Evolutionary conservation across 1,140 invertebrate genomes (phyloP), one percentile per base, ranked within the genome.

Genomic region (Drosophila kepulauana): DNA sequence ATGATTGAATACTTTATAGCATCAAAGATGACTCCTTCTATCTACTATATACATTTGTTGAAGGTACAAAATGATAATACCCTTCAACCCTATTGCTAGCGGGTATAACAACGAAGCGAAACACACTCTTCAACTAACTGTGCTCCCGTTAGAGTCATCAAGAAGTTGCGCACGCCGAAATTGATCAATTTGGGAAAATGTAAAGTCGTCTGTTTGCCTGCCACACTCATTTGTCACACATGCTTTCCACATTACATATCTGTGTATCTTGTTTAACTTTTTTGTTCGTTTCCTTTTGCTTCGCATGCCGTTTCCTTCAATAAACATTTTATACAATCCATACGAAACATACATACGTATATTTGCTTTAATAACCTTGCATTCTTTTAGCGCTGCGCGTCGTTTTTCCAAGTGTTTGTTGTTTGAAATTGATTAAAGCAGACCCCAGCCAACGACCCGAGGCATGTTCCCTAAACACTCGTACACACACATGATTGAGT

Each of bases 401-500:
- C 58, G 81, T 10, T 62, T 69, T 74, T 71, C 48, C 59, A 75
- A 78, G 63, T 80, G 84, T 80, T 88, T 88, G 69, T 73, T 88
- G 84, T 81, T 84, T 75, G 65, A 71, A 88, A 88, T 88, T 89
- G 85, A 88, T 88, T 88, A 82, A 87, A 87, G 85, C 75, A 80
- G 57, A 65, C 51, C 76, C 77, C 77, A 81, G 64, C 62, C 74
- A 81, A 78, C 72, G 78, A 75, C 64, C 62, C 73, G 68, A 68
- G 49, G 81, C 66, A 52, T 56, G 73, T 75, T 81, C 67, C 74
- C 74, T 72, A 78, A 84, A 80, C 77, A 88, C 78, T 71, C 81
- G 73, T 71, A 45, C 82, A 82, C 82, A 82, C 67, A 74, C 65
- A 68, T 80, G 59, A 79, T 88, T 82, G 72, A 79, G 58, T 69